Evolutionary conservation across 2,797 vertebrate genomes (phyloP).

Genomic region (Lepus oiostolus): DNA sequence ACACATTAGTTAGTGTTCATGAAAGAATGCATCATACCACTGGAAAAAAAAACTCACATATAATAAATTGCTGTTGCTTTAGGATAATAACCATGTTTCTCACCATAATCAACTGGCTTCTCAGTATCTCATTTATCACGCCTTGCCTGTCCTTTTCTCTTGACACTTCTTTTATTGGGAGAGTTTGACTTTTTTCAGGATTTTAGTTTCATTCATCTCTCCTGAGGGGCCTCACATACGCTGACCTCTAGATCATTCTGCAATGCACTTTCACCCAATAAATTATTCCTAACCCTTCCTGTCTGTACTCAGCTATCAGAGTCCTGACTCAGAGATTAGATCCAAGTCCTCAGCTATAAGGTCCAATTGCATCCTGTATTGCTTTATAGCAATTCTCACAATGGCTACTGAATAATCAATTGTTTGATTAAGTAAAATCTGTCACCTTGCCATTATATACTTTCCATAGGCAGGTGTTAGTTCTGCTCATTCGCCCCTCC

Average conservation of each 20-base stretch:
- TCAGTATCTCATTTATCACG: background rate
- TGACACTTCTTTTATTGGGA: background rate
- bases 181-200: background rate
- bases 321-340: background rate
- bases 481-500: background rate
- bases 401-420: conserved; percentile 17
- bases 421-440: background rate
- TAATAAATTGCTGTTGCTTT: background rate
- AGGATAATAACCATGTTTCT: background rate
- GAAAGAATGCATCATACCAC: background rate
- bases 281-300: background rate
- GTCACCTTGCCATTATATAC: background rate
- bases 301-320: background rate
- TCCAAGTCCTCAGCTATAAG: background rate
- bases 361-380: background rate
- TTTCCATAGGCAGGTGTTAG: background rate
- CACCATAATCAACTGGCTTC: rapidly evolving
- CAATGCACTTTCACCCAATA: background rate
- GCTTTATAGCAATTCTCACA: background rate
- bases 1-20: background rate
- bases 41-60: background rate
- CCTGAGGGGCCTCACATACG: background rate
- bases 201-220: background rate
- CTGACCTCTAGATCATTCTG: background rate
- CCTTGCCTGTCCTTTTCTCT: background rate